Evolutionary conservation across 2,888 invertebrate species (phyloP).

Genomic region (Cordilura impudica): DNA sequence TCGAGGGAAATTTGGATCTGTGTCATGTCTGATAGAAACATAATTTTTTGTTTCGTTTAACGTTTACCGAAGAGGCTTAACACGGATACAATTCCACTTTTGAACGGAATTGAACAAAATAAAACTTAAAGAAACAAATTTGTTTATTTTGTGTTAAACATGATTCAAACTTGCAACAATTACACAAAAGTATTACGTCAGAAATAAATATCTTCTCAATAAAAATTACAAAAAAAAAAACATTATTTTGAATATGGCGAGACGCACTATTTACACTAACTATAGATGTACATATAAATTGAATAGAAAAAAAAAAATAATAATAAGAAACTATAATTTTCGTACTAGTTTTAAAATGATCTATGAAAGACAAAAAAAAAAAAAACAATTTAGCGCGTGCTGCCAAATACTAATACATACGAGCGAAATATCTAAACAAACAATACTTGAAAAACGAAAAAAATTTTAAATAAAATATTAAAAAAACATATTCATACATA

Average conservation of each 20-base stretch:
- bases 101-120: neutral
- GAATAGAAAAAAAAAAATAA: neutral
- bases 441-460: too few relatives aligned
- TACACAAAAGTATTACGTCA: constrained; percentile 34
- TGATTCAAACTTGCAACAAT: constrained; percentile 15
- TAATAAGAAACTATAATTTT: neutral
- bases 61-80: too few relatives aligned
- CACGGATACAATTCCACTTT: too few relatives aligned
- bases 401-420: neutral
- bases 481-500: too few relatives aligned
- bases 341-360: constrained; percentile 13
- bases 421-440: too few relatives aligned
- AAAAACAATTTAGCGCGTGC: neutral
- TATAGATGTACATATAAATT: too few relatives aligned
- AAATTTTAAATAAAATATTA: too few relatives aligned
- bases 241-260: constrained; percentile 34
- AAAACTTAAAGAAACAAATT: neutral
- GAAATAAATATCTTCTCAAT: constrained; percentile 27
- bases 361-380: neutral
- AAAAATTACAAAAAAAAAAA: constrained; percentile 14
- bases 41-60: too few relatives aligned
- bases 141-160: neutral
- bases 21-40: too few relatives aligned
- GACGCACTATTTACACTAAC: constrained; percentile 43
- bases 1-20: too few relatives aligned